Evolutionary conservation across 2,888 invertebrate genomes (phyloP), one percentile per base, ranked within the genome.

Genomic region (Drosophila mercatorum): DNA sequence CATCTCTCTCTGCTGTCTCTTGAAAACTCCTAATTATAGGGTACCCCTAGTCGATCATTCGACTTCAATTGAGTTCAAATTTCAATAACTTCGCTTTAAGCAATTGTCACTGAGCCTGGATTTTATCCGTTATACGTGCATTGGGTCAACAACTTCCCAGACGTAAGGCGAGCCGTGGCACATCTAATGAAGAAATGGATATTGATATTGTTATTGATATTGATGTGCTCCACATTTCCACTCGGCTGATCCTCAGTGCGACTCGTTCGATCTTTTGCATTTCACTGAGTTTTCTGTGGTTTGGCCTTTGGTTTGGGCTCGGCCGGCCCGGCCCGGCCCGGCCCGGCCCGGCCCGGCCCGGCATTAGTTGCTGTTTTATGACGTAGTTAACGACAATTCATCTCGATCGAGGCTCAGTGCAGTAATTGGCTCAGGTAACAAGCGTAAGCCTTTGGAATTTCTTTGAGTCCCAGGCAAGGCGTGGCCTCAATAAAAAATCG

Each of bases 211-310:
- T 72, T 70, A 75, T 75, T 56, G 43, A 56, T 56, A 85, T 72
- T 77, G 74, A 80, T 81, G 68, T 81, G 82, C 71, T 87, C 84
- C 53, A 87, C 41, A 81, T 87, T 77, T 75, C 63, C 84, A 76
- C 73, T 72, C 61, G 58, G 76, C 36, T 56, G 83, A 70, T 66
- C 56, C 56, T 57, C 36, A 34, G 28, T 58, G 62, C 57, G 58
- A 52, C 34, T 43, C 57, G 38, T 43, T 68, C 22, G 31, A 51
- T 67, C 60, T 71, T 68, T 69, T 70, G 66, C 72, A 72, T 80
- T 70, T 65, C 69, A 72, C 71, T 55, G 56, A 72, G 44, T 66
- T 72, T 73, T 80, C 86, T 88, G 88, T 77, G 88, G 83, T 83
- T 81, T 77, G 44, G 75, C 61, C 78, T 84, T 79, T 72, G 72